A percentile compares a stretch with the other conserved stretches of the same genome.
phyloP scores from a whole-genome alignment of 2,113 vertebrate genomes.

The Diadophis punctatus region DNA sequence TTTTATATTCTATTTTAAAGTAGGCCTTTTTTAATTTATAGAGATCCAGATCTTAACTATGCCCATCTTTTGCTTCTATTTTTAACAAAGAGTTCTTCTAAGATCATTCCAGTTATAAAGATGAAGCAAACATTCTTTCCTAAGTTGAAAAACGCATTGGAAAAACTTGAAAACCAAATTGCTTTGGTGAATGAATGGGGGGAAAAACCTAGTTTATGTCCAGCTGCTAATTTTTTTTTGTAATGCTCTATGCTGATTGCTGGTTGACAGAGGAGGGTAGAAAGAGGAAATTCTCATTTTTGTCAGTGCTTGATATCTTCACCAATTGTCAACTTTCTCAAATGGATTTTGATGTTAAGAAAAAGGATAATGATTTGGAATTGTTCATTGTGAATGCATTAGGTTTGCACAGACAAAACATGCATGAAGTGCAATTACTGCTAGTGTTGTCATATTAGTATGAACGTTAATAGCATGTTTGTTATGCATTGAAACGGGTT shows the following conservation, averaged over 20 bases:
- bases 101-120: conserved; percentile 27
- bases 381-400: conserved; percentile 76
- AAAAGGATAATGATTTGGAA: conserved; percentile 71
- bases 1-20: background rate
- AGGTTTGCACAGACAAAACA: conserved; percentile 77
- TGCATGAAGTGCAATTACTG: conserved; percentile 79
- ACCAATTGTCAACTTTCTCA: conserved; percentile 67
- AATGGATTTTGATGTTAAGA: conserved; percentile 68
- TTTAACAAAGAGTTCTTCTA: conserved; percentile 16
- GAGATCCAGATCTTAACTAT: background rate
- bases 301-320: conserved; percentile 51
- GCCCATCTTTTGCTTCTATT: background rate
- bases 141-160: background rate
- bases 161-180: background rate
- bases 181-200: background rate
- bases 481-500: conserved; percentile 77
- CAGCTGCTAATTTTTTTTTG: conserved; percentile 21
- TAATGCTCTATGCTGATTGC: conserved; percentile 26
- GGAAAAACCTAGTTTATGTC: conserved; percentile 33
- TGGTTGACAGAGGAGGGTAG: background rate
- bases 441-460: conserved; percentile 79
- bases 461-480: conserved; percentile 84
- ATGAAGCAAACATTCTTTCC: conserved; percentile 49
- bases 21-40: background rate
- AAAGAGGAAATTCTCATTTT: conserved; percentile 19